phyloP scores from a whole-genome alignment of 2,888 invertebrate species.

The Helleia helle region DNA sequence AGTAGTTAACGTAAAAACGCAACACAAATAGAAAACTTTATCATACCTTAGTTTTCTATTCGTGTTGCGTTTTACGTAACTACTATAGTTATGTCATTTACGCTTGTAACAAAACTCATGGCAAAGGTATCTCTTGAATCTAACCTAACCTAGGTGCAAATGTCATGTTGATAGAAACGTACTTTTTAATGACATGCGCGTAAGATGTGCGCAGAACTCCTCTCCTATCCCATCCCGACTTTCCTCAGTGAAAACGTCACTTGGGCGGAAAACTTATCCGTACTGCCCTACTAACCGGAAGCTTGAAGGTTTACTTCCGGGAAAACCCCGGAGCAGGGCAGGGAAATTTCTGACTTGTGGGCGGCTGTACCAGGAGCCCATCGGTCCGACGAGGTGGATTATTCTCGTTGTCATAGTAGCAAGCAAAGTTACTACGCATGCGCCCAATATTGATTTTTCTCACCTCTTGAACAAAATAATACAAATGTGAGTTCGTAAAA shows the following conservation, averaged over 20 bases:
- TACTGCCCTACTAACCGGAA: slow-evolving; percentile 56
- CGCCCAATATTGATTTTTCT: slow-evolving; percentile 41
- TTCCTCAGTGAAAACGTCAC: not conserved
- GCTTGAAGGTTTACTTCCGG: slow-evolving; percentile 44
- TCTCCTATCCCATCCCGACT: not conserved
- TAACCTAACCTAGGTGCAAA: no score
- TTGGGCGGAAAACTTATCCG: slow-evolving; percentile 16
- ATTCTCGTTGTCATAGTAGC: no score
- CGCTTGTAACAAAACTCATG: no score
- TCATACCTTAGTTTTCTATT: no score
- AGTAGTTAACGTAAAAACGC: no score
- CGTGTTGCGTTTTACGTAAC: no score
- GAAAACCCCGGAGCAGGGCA: slow-evolving; percentile 58
- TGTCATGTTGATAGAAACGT: no score
- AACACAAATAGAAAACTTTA: no score
- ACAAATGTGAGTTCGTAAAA: not conserved
- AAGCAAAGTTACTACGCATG: slow-evolving; percentile 36
- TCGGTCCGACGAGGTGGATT: slow-evolving; percentile 27
- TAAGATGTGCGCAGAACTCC: slow-evolving; percentile 31
- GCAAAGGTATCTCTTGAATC: no score
- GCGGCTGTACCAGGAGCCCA: slow-evolving; percentile 57
- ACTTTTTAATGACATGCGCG: no score
- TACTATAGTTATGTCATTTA: no score
- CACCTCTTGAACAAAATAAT: slow-evolving; percentile 16
- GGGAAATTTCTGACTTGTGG: slow-evolving; percentile 68